Conservation (phyloP, 2,888 invertebrate species). For the Limnephilus marmoratus region DNA sequence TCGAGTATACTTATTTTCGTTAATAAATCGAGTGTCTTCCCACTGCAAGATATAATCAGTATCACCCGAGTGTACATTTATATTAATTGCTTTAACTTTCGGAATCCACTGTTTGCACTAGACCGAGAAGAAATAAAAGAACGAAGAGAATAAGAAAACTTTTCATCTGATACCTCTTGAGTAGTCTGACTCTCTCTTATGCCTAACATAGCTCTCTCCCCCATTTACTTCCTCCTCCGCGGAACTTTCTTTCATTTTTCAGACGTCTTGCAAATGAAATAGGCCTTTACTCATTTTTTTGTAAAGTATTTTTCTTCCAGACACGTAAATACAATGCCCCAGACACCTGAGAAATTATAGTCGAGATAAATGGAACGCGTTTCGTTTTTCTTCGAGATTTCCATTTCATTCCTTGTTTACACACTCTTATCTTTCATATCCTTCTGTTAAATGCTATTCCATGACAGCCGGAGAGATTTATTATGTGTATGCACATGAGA, state of each 20-base stretch:
- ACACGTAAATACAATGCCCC: slow-evolving; percentile 60
- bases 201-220: slow-evolving; percentile 44
- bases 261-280: slow-evolving; percentile 65
- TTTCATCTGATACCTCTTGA: slow-evolving; percentile 64
- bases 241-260: slow-evolving; percentile 57
- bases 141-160: slow-evolving; percentile 60
- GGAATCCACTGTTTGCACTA: slow-evolving; percentile 65
- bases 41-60: slow-evolving; percentile 32
- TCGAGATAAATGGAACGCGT: slow-evolving; percentile 60
- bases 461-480: slow-evolving; percentile 40
- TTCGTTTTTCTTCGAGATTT: slow-evolving; percentile 45
- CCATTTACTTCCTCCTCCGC: slow-evolving; percentile 38
- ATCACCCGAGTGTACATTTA: slow-evolving; percentile 47
- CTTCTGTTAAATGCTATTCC: slow-evolving; percentile 24
- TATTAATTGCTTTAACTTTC: slow-evolving; percentile 62
- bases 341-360: slow-evolving; percentile 65
- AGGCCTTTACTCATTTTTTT: slow-evolving; percentile 63
- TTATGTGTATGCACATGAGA: slow-evolving; percentile 27
- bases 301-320: slow-evolving; percentile 53
- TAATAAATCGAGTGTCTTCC: slow-evolving; percentile 21
- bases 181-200: slow-evolving; percentile 57
- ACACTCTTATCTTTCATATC: slow-evolving; percentile 41
- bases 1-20: not conserved
- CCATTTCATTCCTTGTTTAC: slow-evolving; percentile 45
- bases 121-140: slow-evolving; percentile 63